Percentiles rank a stretch among this genome's conserved stretches.
Evolutionary conservation across 2,113 vertebrate genomes (phyloP).

Genomic region (Lophochroa leadbeateri): DNA sequence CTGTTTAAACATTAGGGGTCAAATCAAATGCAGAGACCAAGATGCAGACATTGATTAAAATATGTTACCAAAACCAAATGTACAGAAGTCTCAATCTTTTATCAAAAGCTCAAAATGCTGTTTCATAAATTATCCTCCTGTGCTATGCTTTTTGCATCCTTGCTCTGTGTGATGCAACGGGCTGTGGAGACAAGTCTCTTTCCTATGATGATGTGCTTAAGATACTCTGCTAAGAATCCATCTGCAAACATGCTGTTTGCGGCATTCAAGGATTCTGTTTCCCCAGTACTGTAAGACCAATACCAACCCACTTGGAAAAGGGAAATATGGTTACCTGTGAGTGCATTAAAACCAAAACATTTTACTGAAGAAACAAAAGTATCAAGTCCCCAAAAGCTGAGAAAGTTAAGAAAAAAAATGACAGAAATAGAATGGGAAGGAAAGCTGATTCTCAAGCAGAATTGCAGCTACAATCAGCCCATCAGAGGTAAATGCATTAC

Average conservation of each 20-base stretch:
- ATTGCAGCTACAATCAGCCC: not conserved
- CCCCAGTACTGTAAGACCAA: not conserved
- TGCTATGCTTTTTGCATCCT: not conserved
- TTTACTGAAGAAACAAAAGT: not conserved
- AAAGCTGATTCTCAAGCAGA: not conserved
- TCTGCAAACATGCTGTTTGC: not conserved
- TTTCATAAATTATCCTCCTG: not conserved
- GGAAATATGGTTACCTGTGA: not conserved
- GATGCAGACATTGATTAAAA: not conserved
- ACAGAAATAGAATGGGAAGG: not conserved
- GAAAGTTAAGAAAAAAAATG: not conserved
- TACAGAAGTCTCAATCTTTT: not conserved
- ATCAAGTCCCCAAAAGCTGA: not conserved
- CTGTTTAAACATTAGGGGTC: not conserved
- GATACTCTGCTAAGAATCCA: not conserved
- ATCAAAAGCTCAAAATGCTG: not conserved
- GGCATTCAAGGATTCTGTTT: not conserved
- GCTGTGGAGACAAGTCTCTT: not conserved
- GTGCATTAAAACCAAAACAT: not conserved
- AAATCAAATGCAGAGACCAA: not conserved
- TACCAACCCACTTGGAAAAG: not conserved
- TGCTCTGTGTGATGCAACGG: not conserved
- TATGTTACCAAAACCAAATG: not conserved
- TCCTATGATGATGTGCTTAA: not conserved
- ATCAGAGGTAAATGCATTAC: not conserved